Evolutionary conservation across 35 echinoderm and acorn worm species (phyloP), one percentile per base, ranked within the genome.

Genomic region (Amphiura filiformis): DNA sequence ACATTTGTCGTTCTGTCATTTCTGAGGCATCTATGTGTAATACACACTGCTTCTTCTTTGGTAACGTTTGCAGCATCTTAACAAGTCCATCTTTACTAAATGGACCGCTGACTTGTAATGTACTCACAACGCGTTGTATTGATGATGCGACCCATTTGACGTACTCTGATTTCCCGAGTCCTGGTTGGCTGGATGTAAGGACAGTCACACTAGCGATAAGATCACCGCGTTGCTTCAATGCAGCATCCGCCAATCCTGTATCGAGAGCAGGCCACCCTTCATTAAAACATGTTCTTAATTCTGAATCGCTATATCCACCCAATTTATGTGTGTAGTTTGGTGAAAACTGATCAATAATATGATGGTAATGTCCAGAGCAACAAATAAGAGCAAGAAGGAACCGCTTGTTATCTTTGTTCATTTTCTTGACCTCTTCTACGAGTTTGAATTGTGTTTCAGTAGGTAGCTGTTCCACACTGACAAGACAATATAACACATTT

Each of bases 161-260:
- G 85, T 87, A 87, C 32, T 87, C 85, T 22, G 85, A 37, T 76
- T 87, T 87, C 31, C 85, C 85, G 41, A 87, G 85, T 5, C 85
- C 85, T 39, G 85, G 85, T 31, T 76, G 57, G 18, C 32, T 32
- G 33, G 85, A 87, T 22, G 85, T 87, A 12, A 87, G 30, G 20
- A 87, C 65, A 47, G 36, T 65, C 13, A 87, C 65, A 41, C 26
- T 70, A 23, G 61, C 28, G 28, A 70, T 52, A 52, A 20, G 20
- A 11, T 7, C 7, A 52, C n/a, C n/a, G n/a, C n/a, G n/a, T n/a
- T n/a, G n/a, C 20, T 52, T 52, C 7, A 52, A 7, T 52, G 44
- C 20, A 52, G 20, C 20, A 20, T 52, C 44, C 20, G 44, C 7
- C 44, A 52, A 52, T 7, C 20, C 20, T 7, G 44, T 20, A 52